Conservation (phyloP, 2,888 invertebrate genomes). For the Meteorus cinctellus region DNA sequence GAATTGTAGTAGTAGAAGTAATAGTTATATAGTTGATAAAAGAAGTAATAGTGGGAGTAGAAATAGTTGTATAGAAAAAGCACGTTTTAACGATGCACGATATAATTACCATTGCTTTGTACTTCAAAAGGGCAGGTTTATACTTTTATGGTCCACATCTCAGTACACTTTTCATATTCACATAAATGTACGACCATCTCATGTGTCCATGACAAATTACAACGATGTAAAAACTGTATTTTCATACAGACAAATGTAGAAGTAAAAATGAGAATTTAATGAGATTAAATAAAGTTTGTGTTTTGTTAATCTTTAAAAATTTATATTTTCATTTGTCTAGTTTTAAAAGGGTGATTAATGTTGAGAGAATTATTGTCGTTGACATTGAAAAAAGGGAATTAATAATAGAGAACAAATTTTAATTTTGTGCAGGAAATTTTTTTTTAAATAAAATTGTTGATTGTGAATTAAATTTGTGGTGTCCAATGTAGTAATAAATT, state of each 20-base stretch:
- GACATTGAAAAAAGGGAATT: no score
- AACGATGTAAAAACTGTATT: neutral
- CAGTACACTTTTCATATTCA: neutral
- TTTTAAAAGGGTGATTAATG: no score
- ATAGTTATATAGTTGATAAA: neutral
- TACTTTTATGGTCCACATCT: neutral
- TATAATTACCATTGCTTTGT: constrained; percentile 35
- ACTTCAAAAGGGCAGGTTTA: neutral
- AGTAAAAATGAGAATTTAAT: no score
- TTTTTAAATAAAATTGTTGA: no score
- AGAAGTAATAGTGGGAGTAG: neutral
- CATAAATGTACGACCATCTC: neutral
- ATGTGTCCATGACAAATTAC: constrained; percentile 3
- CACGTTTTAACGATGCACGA: constrained; percentile 35
- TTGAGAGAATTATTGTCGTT: no score
- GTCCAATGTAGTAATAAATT: no score
- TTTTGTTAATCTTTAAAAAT: no score
- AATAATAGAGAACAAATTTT: no score
- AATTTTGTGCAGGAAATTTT: no score
- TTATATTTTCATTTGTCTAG: no score
- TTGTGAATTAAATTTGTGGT: no score
- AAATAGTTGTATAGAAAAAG: neutral
- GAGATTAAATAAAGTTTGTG: no score
- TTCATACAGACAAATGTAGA: neutral
- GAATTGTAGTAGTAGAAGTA: neutral